These are phyloP conservation scores for Nothocercus nigrocapillus DNA, from an alignment of 2,113 vertebrate species.

Conservation along the genomic window DNA sequence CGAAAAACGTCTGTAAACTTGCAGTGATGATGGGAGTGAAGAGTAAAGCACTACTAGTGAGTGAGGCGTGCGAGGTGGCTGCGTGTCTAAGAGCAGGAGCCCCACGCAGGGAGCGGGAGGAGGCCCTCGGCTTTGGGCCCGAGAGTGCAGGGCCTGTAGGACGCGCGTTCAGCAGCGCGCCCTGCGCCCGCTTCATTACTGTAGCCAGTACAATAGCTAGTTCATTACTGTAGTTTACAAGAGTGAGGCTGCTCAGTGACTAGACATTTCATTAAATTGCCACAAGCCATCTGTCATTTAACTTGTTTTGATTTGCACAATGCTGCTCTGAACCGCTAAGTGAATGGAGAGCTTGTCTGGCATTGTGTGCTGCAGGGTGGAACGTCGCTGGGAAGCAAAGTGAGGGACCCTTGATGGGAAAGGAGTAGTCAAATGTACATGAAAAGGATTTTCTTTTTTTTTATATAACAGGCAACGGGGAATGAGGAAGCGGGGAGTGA, in stretches of 20 bases:
- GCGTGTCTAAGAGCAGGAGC: fast-evolving
- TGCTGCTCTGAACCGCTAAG: neutral
- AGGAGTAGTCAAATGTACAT: neutral
- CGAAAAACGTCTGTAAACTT: neutral
- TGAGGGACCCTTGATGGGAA: fast-evolving
- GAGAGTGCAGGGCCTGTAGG: neutral
- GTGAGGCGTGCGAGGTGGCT: fast-evolving
- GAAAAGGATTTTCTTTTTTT: neutral
- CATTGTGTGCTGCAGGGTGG: neutral
- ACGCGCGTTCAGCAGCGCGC: neutral
- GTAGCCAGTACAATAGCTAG: neutral
- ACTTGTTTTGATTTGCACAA: constrained; percentile 3
- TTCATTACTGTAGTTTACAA: neutral
- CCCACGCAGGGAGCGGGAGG: neutral
- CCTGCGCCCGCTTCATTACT: neutral
- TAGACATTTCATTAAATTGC: constrained; percentile 9
- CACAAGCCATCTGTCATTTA: constrained; percentile 18
- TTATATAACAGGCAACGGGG: neutral
- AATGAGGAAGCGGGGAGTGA: neutral
- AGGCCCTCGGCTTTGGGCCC: neutral
- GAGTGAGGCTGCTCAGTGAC: neutral
- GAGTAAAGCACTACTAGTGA: fast-evolving
- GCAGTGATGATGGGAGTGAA: fast-evolving
- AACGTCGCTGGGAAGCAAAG: neutral
- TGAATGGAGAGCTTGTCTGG: neutral